phyloP scores from a whole-genome alignment of 2,797 vertebrate genomes.

The Austrolebias charrua region DNA sequence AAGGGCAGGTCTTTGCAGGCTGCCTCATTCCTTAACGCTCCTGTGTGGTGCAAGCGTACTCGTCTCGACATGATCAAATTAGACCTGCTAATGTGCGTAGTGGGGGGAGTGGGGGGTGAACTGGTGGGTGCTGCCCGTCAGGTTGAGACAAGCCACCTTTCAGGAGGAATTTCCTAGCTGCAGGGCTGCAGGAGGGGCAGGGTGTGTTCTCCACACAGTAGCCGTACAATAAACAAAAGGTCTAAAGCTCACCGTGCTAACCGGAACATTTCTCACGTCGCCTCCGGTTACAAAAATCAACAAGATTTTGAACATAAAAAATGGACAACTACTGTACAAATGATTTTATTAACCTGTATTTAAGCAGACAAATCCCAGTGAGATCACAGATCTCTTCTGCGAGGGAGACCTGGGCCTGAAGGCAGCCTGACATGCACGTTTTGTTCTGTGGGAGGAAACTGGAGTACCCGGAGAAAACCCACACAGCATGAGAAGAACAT shows the following conservation, averaged over 20 bases:
- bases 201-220: conserved; percentile 42
- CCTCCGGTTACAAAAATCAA: conserved; percentile 19
- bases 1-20: conserved; percentile 77
- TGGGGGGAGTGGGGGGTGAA: conserved; percentile 27
- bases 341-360: too few relatives aligned
- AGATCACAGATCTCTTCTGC: too few relatives aligned
- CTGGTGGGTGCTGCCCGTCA: conserved; percentile 52
- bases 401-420: too few relatives aligned
- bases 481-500: too few relatives aligned
- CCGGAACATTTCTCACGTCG: conserved; percentile 25
- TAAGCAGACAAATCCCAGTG: too few relatives aligned
- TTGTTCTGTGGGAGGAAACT: too few relatives aligned
- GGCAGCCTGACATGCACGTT: too few relatives aligned
- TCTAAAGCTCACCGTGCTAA: conserved; percentile 13
- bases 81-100: conserved; percentile 13
- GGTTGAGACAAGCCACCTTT: conserved; percentile 71
- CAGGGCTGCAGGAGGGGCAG: conserved; percentile 45
- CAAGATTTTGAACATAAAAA: too few relatives aligned
- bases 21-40: conserved; percentile 76
- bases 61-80: conserved; percentile 58
- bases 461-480: too few relatives aligned
- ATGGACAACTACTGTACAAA: too few relatives aligned
- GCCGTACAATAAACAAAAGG: background rate
- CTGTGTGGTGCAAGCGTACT: conserved; percentile 56
- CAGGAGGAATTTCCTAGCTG: conserved; percentile 68